A percentile compares a stretch with the other conserved stretches of the same genome.
These are phyloP conservation scores for Rhabdomys pumilio DNA, from an alignment of 2,797 vertebrate genomes.

Conservation along the genomic window DNA sequence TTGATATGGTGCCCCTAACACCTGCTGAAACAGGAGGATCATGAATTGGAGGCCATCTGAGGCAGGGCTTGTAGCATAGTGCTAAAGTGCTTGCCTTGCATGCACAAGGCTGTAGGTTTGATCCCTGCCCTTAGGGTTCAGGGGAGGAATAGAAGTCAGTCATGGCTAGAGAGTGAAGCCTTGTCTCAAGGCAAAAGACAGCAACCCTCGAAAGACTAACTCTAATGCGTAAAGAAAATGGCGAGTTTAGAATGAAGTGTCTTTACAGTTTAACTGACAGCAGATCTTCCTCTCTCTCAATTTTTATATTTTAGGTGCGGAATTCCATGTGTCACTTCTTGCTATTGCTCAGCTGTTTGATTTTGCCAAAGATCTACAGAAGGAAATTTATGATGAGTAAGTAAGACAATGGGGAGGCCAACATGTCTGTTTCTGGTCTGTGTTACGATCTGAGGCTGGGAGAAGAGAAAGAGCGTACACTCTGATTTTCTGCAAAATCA, in stretches of 20 bases:
- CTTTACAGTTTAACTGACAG: background rate
- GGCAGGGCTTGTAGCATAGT: background rate
- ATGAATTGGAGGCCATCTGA: background rate
- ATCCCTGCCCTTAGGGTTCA: background rate
- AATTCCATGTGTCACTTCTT: conserved; percentile 93
- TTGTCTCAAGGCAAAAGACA: background rate
- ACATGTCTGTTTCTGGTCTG: conserved; percentile 32
- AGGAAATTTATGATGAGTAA: conserved; percentile 95
- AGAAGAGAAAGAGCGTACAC: background rate
- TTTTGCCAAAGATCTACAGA: conserved; percentile 96
- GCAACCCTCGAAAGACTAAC: background rate
- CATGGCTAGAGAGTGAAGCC: background rate
- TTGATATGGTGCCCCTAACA: background rate
- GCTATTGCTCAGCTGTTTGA: conserved; percentile 94
- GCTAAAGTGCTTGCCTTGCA: too few species aligned
- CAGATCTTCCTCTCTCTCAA: background rate
- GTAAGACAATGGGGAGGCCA: conserved; percentile 72
- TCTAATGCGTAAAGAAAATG: background rate
- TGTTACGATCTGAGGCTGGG: conserved; percentile 5
- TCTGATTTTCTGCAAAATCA: conserved; percentile 25
- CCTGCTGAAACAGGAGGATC: background rate
- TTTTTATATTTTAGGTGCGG: conserved; percentile 90
- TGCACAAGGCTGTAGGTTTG: background rate
- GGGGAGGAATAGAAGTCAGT: background rate
- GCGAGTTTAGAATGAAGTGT: background rate